Conservation (phyloP, 2,888 invertebrate species). For the Xanthia icteritia region DNA sequence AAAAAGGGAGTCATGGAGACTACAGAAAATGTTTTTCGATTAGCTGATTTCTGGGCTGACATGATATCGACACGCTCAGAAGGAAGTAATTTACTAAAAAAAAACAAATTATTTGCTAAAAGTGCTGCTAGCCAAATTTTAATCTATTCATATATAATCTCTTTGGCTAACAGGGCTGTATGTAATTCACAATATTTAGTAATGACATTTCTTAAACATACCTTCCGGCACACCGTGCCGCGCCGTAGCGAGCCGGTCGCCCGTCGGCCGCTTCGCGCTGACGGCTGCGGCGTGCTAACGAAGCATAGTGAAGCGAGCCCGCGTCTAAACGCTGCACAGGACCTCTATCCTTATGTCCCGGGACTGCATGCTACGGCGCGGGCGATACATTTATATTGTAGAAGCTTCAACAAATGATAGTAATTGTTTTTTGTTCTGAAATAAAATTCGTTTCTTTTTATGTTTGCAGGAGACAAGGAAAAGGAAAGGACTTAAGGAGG, state of each 20-base stretch:
- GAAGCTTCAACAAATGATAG: neutral
- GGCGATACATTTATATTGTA: conserved; percentile 81
- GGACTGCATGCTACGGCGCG: conserved; percentile 91
- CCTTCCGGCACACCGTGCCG: conserved; percentile 79
- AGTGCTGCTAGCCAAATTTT: neutral
- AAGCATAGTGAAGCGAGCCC: conserved; percentile 89
- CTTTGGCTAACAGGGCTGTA: neutral
- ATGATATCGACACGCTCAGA: no score
- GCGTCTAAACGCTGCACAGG: conserved; percentile 93
- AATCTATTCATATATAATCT: neutral
- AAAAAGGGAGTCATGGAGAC: neutral
- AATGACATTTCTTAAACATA: neutral
- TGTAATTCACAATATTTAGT: neutral
- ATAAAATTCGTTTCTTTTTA: conserved; percentile 46
- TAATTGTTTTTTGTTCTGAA: neutral
- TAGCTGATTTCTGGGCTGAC: neutral
- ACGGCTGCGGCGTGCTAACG: conserved; percentile 89
- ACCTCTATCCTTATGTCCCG: conserved; percentile 95
- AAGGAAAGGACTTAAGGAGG: conserved; percentile 99
- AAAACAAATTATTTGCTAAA: neutral
- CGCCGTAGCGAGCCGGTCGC: conserved; percentile 76
- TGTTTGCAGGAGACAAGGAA: conserved; percentile 96
- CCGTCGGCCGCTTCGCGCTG: conserved; percentile 83
- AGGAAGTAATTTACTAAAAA: neutral
- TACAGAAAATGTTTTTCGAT: neutral